Conservation (phyloP, 1,140 invertebrate genomes). For the Palaemon carinicauda region DNA sequence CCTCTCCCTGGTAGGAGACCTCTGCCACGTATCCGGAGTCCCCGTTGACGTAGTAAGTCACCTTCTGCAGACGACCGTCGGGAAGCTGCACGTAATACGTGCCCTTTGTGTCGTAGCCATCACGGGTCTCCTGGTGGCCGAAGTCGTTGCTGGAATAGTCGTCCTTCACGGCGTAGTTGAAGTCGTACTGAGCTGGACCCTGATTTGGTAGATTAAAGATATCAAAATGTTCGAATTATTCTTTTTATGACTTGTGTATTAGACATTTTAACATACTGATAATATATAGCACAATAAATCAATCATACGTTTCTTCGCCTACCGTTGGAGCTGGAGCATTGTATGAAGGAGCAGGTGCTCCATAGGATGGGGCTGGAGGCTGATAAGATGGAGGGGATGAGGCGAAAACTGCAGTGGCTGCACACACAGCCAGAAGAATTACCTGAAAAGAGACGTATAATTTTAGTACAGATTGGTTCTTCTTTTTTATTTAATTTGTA, state of each 20-base stretch:
- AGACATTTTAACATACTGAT: too few relatives aligned
- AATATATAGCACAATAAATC: not conserved
- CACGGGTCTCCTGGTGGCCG: slow-evolving; percentile 21
- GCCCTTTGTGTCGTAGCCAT: slow-evolving; percentile 25
- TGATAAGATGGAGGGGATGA: too few relatives aligned
- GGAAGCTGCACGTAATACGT: slow-evolving; percentile 28
- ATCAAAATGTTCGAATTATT: too few relatives aligned
- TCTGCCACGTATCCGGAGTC: slow-evolving; percentile 38
- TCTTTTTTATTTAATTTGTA: too few relatives aligned
- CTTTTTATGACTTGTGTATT: too few relatives aligned
- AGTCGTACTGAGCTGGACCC: slow-evolving; percentile 25
- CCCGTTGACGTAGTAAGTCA: slow-evolving; percentile 14
- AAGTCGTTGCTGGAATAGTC: slow-evolving; percentile 23
- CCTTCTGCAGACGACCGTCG: slow-evolving; percentile 29
- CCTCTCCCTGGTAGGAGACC: slow-evolving; percentile 15
- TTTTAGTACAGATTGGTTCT: too few relatives aligned
- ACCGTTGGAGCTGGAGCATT: not conserved
- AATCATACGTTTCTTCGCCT: not conserved
- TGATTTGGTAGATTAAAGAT: too few relatives aligned
- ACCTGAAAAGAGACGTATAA: too few relatives aligned
- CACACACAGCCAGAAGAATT: too few relatives aligned
- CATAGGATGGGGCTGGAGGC: not conserved
- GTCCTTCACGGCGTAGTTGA: slow-evolving; percentile 34
- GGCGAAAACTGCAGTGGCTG: too few relatives aligned
- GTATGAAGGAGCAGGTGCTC: not conserved